These are phyloP conservation scores for Cosmorhoe ocellata DNA, from an alignment of 2,888 invertebrate species.

Conservation along the genomic window DNA sequence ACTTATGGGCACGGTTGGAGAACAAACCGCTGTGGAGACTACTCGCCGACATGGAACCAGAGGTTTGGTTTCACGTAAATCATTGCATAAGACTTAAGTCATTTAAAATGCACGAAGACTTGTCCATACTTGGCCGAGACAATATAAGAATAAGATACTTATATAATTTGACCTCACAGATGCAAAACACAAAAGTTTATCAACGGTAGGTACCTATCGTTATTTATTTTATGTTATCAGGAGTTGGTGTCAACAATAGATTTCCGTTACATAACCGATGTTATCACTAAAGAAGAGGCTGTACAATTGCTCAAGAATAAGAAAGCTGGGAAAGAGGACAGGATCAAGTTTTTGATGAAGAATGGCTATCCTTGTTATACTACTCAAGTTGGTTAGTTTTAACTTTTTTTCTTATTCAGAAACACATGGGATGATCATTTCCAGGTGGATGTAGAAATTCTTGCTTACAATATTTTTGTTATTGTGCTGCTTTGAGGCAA, in stretches of 20 bases:
- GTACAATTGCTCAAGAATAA: conserved; percentile 85
- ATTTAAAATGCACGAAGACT: no score
- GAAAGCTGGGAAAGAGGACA: conserved; percentile 79
- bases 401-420: background rate
- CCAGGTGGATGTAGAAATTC: no score
- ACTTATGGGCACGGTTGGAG: conserved; percentile 93
- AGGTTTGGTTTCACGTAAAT: conserved; percentile 59
- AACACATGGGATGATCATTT: background rate
- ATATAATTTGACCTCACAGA: conserved; percentile 1
- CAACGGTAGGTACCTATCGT: background rate
- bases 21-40: conserved; percentile 94
- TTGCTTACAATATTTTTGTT: no score
- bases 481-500: no score
- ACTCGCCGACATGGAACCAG: conserved; percentile 91
- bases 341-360: conserved; percentile 84
- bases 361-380: conserved; percentile 93
- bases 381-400: conserved; percentile 88
- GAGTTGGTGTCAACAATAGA: conserved; percentile 92
- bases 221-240: conserved; percentile 42
- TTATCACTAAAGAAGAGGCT: conserved; percentile 92
- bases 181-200: background rate
- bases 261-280: conserved; percentile 92
- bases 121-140: no score
- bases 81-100: no score
- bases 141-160: no score